Conservation (phyloP, 2,888 invertebrate genomes). For the Drosophila nigricruria region DNA sequence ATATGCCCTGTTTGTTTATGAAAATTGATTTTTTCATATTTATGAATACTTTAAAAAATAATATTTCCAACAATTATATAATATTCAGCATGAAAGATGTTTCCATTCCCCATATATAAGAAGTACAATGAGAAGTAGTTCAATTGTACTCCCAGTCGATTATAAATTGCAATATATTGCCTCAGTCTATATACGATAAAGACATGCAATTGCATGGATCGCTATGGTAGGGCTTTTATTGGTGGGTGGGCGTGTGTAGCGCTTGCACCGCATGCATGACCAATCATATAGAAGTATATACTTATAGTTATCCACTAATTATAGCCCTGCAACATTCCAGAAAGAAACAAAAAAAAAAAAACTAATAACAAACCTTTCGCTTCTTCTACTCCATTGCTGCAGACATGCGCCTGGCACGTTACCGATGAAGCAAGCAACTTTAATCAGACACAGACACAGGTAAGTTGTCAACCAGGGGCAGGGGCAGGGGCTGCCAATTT, state of each 20-base stretch:
- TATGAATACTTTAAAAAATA: no score
- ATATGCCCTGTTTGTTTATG: no score
- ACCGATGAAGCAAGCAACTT: constrained; percentile 75
- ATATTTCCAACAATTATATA: not conserved
- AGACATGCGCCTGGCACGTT: constrained; percentile 77
- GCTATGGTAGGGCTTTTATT: not conserved
- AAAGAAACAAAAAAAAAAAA: constrained; percentile 23
- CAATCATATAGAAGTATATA: constrained; percentile 47
- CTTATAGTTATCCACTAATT: constrained; percentile 66
- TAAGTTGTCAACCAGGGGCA: constrained; percentile 66
- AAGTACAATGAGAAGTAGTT: not conserved
- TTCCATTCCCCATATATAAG: not conserved
- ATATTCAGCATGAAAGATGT: not conserved
- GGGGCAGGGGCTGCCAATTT: constrained; percentile 44
- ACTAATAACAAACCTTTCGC: constrained; percentile 55
- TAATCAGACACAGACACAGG: constrained; percentile 76
- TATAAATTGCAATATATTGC: constrained; percentile 28
- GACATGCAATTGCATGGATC: constrained; percentile 35
- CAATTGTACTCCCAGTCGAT: constrained; percentile 8
- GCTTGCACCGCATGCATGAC: constrained; percentile 48
- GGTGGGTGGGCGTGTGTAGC: constrained; percentile 15
- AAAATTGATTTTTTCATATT: no score
- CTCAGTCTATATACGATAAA: constrained; percentile 41
- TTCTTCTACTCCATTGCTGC: constrained; percentile 36
- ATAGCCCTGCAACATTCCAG: constrained; percentile 60